A percentile compares a stretch with the other conserved stretches of the same genome.
These are phyloP conservation scores for Caranx melampygus DNA, from an alignment of 2,113 vertebrate species.

Conservation along the genomic window DNA sequence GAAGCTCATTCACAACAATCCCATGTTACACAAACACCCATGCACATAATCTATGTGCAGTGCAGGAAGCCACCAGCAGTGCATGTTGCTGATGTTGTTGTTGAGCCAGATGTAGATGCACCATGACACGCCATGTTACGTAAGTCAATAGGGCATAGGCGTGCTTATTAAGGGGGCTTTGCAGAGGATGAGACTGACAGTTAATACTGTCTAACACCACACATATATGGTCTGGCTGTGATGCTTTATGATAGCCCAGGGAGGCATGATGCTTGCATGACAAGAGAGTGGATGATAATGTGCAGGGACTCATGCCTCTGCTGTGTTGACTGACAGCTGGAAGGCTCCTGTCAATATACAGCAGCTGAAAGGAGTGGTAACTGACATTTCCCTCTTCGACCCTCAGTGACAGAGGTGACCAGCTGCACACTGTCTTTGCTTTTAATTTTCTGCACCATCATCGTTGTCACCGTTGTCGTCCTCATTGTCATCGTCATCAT, in stretches of 20 bases:
- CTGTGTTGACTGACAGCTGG: slow-evolving; percentile 65
- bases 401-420: slow-evolving; percentile 40
- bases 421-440: slow-evolving; percentile 2
- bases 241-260: slow-evolving; percentile 51
- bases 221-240: slow-evolving; percentile 50
- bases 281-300: slow-evolving; percentile 61
- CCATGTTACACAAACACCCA: slow-evolving; percentile 6
- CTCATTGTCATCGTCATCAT: not conserved
- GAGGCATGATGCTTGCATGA: slow-evolving; percentile 54
- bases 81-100: slow-evolving; percentile 49
- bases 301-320: slow-evolving; percentile 38
- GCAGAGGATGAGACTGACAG: slow-evolving; percentile 59
- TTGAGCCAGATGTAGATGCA: slow-evolving; percentile 65
- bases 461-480: too few relatives aligned
- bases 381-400: slow-evolving; percentile 48
- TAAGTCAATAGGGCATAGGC: slow-evolving; percentile 73
- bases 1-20: slow-evolving; percentile 55
- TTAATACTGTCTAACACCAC: slow-evolving; percentile 57
- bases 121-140: slow-evolving; percentile 64
- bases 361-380: slow-evolving; percentile 23
- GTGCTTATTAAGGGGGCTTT: slow-evolving; percentile 66
- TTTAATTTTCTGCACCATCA: slow-evolving; percentile 26
- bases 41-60: slow-evolving; percentile 5
- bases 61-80: slow-evolving; percentile 19
- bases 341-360: slow-evolving; percentile 66